Conservation (phyloP, 2,797 vertebrate species). For the Leptatherina wallacei region DNA sequence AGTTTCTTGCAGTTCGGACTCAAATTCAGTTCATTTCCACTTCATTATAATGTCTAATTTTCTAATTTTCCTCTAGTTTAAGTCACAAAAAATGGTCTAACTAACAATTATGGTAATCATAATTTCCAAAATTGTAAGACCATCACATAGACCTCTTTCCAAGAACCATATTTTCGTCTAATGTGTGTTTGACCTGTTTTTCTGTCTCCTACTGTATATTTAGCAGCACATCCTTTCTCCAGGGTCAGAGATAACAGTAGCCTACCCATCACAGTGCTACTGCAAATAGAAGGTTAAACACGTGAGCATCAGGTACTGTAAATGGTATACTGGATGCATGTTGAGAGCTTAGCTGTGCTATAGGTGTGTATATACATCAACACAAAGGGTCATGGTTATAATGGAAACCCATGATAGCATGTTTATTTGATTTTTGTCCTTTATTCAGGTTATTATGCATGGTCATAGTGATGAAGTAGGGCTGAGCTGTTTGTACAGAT, state of each 20-base stretch:
- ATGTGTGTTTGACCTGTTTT: slow-evolving; percentile 48
- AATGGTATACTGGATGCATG: slow-evolving; percentile 28
- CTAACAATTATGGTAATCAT: slow-evolving; percentile 61
- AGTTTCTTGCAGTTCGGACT: slow-evolving; percentile 46
- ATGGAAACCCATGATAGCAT: slow-evolving; percentile 27
- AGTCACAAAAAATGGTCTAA: slow-evolving; percentile 45
- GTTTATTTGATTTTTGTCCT: slow-evolving; percentile 49
- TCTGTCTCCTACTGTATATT: slow-evolving; percentile 30
- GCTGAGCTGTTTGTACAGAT: slow-evolving; percentile 66
- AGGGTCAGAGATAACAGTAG: background rate
- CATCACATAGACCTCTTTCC: slow-evolving; percentile 34
- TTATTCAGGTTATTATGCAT: slow-evolving; percentile 45
- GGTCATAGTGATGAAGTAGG: slow-evolving; percentile 59
- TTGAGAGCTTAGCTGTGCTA: slow-evolving; percentile 21
- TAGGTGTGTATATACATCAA: background rate
- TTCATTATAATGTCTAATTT: slow-evolving; percentile 53
- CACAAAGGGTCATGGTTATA: slow-evolving; percentile 26
- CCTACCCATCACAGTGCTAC: slow-evolving; percentile 2
- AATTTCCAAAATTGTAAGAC: slow-evolving; percentile 48
- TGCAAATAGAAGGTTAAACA: slow-evolving; percentile 33
- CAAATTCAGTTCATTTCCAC: slow-evolving; percentile 46
- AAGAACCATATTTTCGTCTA: slow-evolving; percentile 29
- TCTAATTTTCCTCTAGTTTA: slow-evolving; percentile 52
- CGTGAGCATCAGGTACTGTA: slow-evolving; percentile 39
- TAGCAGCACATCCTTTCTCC: slow-evolving; percentile 16